phyloP scores from a whole-genome alignment of 2,797 vertebrate species.

The Pristis pectinata region DNA sequence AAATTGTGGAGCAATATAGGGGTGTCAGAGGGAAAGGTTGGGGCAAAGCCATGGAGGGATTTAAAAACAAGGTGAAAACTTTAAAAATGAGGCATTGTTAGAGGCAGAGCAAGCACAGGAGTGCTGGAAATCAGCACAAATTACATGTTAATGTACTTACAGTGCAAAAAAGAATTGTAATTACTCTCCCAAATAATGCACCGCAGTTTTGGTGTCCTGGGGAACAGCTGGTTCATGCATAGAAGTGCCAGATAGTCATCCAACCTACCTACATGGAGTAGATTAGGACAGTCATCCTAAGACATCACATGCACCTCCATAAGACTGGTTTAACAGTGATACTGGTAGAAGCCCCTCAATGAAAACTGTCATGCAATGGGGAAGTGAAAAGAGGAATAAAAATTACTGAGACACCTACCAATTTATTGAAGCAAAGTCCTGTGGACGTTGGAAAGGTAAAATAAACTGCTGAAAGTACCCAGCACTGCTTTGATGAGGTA shows the following conservation, averaged over 20 bases:
- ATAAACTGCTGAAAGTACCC: too few species aligned
- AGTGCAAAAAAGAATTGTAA: not conserved
- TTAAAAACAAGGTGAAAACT: too few species aligned
- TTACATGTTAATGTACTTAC: not conserved
- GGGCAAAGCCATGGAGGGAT: too few species aligned
- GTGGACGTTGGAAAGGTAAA: too few species aligned
- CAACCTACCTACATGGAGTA: too few species aligned
- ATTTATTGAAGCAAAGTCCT: too few species aligned
- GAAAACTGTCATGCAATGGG: not conserved
- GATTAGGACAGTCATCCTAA: not conserved
- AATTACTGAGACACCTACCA: not conserved
- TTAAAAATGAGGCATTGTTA: too few species aligned
- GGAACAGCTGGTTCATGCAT: not conserved
- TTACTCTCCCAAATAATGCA: not conserved
- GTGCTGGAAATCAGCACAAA: not conserved
- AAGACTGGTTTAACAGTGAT: not conserved
- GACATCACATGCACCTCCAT: not conserved
- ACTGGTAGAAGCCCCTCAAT: not conserved
- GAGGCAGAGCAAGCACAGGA: not conserved
- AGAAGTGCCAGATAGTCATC: too few species aligned
- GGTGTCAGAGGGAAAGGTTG: too few species aligned
- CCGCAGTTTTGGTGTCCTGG: too few species aligned
- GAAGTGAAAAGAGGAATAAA: not conserved
- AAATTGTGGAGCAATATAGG: too few species aligned
- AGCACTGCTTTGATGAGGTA: too few species aligned